phyloP scores from a whole-genome alignment of 92 coral and sea anemone genomes.

The Heliopora coerulea region DNA sequence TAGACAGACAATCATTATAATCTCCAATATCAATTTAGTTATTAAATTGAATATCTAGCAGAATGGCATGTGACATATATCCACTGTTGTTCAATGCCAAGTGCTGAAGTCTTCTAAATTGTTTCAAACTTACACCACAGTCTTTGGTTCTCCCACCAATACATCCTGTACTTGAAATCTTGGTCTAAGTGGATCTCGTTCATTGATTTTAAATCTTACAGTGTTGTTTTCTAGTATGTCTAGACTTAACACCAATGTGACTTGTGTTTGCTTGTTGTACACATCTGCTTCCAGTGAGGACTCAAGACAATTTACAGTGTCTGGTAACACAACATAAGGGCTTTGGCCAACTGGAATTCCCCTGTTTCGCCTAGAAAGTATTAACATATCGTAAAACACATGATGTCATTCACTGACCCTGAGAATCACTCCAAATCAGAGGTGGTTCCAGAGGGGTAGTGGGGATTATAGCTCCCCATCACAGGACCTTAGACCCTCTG shows the following conservation, averaged over 20 bases:
- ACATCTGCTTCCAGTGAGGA: constrained; percentile 71
- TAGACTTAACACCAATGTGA: constrained; percentile 59
- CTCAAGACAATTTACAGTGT: constrained; percentile 65
- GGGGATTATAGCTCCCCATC: too few relatives aligned
- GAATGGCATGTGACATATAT: too few relatives aligned
- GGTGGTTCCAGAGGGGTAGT: too few relatives aligned
- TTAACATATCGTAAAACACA: neutral
- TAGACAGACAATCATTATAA: too few relatives aligned
- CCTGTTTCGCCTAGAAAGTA: constrained; percentile 66
- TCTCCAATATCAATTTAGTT: too few relatives aligned
- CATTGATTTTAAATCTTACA: constrained; percentile 80
- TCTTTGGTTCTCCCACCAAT: constrained; percentile 64
- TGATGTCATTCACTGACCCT: neutral
- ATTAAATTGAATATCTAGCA: too few relatives aligned
- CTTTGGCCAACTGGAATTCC: constrained; percentile 73
- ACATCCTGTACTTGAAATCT: constrained; percentile 81
- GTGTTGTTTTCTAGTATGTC: constrained; percentile 73
- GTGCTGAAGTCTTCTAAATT: too few relatives aligned
- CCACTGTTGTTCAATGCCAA: too few relatives aligned
- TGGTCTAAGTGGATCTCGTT: constrained; percentile 78
- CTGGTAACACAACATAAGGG: constrained; percentile 68
- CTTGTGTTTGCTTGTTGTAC: constrained; percentile 69
- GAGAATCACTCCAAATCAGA: too few relatives aligned
- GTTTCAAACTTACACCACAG: too few relatives aligned
- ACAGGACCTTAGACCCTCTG: too few relatives aligned